Evolutionary conservation across 1,140 invertebrate genomes (phyloP), one percentile per base, ranked within the genome.

Genomic region (Pygmarrhopalites habei): DNA sequence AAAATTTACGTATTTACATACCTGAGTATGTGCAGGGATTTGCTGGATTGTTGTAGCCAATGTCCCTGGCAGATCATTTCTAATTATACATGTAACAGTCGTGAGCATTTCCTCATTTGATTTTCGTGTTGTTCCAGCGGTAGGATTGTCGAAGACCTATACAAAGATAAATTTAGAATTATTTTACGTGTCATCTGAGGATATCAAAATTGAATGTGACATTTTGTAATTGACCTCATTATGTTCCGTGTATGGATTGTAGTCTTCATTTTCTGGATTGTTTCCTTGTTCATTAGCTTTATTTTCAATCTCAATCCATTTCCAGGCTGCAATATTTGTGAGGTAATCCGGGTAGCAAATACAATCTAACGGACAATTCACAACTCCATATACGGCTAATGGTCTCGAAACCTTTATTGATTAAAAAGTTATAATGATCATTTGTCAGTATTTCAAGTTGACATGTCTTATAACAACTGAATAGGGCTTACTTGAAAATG

Each of bases 31-130:
- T 7, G 75, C 70, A 7, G 82, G 80, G 59, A 85, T 66, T 32
- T 72, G 69, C 17, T 73, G 49, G n/a, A 84, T 67, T 26, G 82
- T 70, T 39, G 77, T 71, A 23, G 75, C 62, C 2, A 78, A 74
- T 35, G 79, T 71, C 1, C 65, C 74, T 67, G 57, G 41, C 15
- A 19, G 47, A 41, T 79, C 76, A 0, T 75, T 73, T 72, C 79
- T 77, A 23, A 84, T 68, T 26, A 83, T 76, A 56, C 83, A 85
- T 2, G 79, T 83, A 28, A 79, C 81, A 23, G 81, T 77, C 70
- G 78, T 79, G 2, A 83, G 70, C 25, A 19, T 44, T 28, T 41
- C 21, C 39, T 41, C 28, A 19, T 2, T 2, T 25, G 10, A 25
- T 47, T 51, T 46, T 49, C 1, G 23, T 7, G 29, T 46, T 21